Evolutionary conservation across 2,888 invertebrate genomes (phyloP).

Genomic region (Synergus japonicus): DNA sequence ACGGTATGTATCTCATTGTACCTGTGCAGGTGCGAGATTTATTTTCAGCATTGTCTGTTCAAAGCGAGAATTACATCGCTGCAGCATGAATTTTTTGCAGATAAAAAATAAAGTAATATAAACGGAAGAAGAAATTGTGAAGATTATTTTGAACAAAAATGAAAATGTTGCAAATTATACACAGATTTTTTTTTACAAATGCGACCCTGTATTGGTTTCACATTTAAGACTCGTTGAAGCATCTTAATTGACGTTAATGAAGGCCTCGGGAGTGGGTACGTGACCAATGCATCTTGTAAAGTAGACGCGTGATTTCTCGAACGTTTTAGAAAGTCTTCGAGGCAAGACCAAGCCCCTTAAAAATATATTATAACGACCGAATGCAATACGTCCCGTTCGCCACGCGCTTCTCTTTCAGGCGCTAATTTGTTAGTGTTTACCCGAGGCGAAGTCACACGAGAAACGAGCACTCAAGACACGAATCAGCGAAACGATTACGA

Average conservation of each 20-base stretch:
- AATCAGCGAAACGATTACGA: conserved; percentile 32
- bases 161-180: background rate
- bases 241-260: conserved; percentile 72
- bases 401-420: conserved; percentile 20
- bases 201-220: background rate
- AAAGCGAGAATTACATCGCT: background rate
- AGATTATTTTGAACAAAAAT: background rate
- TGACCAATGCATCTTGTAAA: conserved; percentile 2
- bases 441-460: conserved; percentile 23
- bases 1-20: conserved; percentile 4
- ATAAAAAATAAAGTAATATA: background rate
- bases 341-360: background rate
- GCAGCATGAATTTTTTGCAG: background rate
- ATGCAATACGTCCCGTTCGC: conserved; percentile 10
- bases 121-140: background rate
- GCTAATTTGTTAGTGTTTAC: conserved; percentile 33
- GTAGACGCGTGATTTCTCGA: conserved; percentile 5
- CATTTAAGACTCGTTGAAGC: conserved; percentile 55
- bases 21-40: conserved; percentile 14
- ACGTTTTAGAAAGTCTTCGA: conserved; percentile 24
- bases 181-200: background rate
- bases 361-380: conserved; percentile 2
- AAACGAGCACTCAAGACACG: conserved; percentile 18
- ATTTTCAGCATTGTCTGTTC: background rate
- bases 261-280: conserved; percentile 56